These are phyloP conservation scores for Pheucticus melanocephalus DNA, from an alignment of 2,113 vertebrate species.

Conservation along the genomic window DNA sequence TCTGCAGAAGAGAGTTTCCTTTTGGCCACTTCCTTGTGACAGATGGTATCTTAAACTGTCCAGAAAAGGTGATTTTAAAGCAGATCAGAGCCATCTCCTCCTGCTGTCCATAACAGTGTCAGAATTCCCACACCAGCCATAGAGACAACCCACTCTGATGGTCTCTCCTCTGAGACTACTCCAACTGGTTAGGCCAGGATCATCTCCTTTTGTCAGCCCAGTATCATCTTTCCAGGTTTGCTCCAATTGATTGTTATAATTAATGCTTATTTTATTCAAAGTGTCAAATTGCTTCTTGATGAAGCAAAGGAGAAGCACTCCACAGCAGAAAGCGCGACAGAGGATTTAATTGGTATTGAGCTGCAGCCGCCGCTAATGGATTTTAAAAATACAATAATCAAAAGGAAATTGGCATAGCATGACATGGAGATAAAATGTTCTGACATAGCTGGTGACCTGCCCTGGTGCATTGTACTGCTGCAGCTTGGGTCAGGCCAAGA, in stretches of 20 bases:
- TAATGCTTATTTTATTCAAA: conserved; percentile 44
- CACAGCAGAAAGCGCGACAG: not conserved
- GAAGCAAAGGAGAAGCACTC: conserved; percentile 13
- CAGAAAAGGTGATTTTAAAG: not conserved
- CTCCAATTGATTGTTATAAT: not conserved
- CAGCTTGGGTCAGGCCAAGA: not conserved
- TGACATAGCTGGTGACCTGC: not conserved
- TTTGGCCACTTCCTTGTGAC: not conserved
- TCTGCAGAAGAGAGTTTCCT: not conserved
- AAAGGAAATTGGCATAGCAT: not conserved
- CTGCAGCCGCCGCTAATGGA: not conserved
- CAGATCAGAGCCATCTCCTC: not conserved
- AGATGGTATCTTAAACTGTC: not conserved
- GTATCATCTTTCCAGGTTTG: not conserved
- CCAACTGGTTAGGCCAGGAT: not conserved
- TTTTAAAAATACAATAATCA: conserved; percentile 41
- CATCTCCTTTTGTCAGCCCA: not conserved
- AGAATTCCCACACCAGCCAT: not conserved
- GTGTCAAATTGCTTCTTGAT: not conserved
- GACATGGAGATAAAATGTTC: not conserved
- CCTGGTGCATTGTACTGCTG: not conserved
- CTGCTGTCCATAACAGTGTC: not conserved
- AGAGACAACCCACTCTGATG: not conserved
- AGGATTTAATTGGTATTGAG: conserved; percentile 31
- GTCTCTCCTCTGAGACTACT: not conserved